Conservation (phyloP, 2,888 invertebrate genomes). For the Epinotia demarniana region DNA sequence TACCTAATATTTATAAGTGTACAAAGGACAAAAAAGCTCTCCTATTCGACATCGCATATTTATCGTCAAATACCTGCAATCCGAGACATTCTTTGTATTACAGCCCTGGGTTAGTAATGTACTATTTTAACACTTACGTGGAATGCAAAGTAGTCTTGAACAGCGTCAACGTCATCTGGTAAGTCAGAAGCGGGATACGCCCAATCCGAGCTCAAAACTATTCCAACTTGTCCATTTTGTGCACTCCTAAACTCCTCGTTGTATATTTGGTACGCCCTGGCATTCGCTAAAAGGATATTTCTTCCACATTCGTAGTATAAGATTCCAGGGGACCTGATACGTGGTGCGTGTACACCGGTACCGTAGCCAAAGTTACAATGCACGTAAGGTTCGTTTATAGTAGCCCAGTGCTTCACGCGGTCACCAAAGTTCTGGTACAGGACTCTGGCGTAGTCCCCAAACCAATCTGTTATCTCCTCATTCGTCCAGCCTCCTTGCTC, state of each 20-base stretch:
- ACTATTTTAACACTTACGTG: slow-evolving; percentile 17
- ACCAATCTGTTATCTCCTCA: slow-evolving; percentile 58
- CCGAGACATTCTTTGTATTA: no score
- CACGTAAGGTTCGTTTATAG: slow-evolving; percentile 86
- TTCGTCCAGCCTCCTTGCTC: slow-evolving; percentile 58
- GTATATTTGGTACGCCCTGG: slow-evolving; percentile 63
- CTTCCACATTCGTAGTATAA: slow-evolving; percentile 29
- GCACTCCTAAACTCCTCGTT: slow-evolving; percentile 47
- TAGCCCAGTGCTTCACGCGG: slow-evolving; percentile 85
- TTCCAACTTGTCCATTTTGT: slow-evolving; percentile 30
- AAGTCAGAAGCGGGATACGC: slow-evolving; percentile 22
- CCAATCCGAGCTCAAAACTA: slow-evolving; percentile 29
- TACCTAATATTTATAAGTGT: no score
- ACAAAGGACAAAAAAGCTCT: no score
- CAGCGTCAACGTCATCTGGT: slow-evolving; percentile 27
- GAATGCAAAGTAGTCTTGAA: slow-evolving; percentile 16
- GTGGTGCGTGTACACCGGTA: slow-evolving; percentile 16
- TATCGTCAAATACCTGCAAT: no score
- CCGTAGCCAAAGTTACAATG: slow-evolving; percentile 63
- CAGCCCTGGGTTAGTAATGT: no score
- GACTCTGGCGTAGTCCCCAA: slow-evolving; percentile 64
- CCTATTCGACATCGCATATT: no score
- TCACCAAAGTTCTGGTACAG: slow-evolving; percentile 79
- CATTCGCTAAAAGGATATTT: slow-evolving; percentile 59
- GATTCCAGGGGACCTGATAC: neutral